Conservation (phyloP, 2,113 vertebrate species). For the Archilochus colubris region DNA sequence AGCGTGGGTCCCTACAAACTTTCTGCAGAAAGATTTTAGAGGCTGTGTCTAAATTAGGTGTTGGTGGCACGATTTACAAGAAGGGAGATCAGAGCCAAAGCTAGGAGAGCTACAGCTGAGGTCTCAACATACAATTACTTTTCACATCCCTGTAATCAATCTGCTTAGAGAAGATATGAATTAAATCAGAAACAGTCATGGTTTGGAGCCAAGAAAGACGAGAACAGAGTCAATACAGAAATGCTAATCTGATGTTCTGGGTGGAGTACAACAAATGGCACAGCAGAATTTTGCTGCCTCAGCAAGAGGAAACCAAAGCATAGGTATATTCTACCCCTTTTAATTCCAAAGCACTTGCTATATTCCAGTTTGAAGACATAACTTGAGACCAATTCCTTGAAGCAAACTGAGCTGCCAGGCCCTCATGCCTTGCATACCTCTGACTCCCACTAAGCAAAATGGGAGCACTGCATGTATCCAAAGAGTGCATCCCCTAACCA, state of each 20-base stretch:
- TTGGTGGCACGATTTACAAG: not conserved
- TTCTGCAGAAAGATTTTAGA: not conserved
- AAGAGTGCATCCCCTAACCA: not conserved
- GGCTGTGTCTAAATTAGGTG: not conserved
- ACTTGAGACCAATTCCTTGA: not conserved
- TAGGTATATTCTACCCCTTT: not conserved
- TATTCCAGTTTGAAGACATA: not conserved
- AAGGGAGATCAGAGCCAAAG: not conserved
- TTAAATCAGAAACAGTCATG: not conserved
- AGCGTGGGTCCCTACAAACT: fast-evolving
- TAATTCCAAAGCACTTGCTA: not conserved
- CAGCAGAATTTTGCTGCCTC: not conserved
- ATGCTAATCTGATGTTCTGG: not conserved
- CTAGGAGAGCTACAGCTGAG: not conserved
- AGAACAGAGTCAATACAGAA: not conserved
- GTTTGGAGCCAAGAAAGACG: not conserved
- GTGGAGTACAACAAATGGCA: not conserved
- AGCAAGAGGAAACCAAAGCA: not conserved
- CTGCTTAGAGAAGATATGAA: not conserved
- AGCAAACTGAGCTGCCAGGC: not conserved
- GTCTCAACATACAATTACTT: not conserved
- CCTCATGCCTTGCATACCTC: not conserved
- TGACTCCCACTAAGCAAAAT: not conserved
- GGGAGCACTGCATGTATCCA: not conserved
- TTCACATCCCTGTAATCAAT: not conserved